A percentile compares a stretch with the other conserved stretches of the same genome.
These are phyloP conservation scores for Branchipolynoe longqiensis DNA, from an alignment of 2,888 invertebrate species.

Conservation along the genomic window DNA sequence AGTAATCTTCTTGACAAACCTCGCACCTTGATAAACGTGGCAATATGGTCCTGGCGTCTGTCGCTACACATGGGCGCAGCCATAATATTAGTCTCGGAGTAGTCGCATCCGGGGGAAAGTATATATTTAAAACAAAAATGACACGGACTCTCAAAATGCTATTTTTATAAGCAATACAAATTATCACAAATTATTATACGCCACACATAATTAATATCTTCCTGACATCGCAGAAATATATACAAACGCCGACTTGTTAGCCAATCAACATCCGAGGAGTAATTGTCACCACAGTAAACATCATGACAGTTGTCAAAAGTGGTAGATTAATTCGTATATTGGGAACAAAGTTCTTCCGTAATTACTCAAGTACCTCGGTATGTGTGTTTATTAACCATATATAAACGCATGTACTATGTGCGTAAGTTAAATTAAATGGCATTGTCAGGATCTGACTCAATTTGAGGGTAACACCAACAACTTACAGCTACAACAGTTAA, in stretches of 20 bases:
- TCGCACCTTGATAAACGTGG: constrained; percentile 44
- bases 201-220: not conserved
- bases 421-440: no score
- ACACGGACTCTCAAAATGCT: not conserved
- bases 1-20: constrained; percentile 48
- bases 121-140: not conserved
- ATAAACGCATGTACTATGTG: no score
- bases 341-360: not conserved
- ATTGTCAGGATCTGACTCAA: no score
- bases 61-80: constrained; percentile 57
- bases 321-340: not conserved
- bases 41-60: constrained; percentile 37
- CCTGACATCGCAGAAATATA: no score
- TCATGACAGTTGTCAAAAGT: constrained; percentile 19
- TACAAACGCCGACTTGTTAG: not conserved
- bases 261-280: not conserved
- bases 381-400: not conserved
- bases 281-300: not conserved
- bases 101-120: not conserved
- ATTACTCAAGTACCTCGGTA: constrained; percentile 21
- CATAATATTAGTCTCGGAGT: constrained; percentile 29
- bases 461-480: no score
- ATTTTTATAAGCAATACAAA: not conserved
- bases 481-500: no score
- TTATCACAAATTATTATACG: not conserved